A percentile compares a stretch with the other conserved stretches of the same genome.
phyloP scores from a whole-genome alignment of 2,888 invertebrate species.

The Lepidonotus clava region DNA sequence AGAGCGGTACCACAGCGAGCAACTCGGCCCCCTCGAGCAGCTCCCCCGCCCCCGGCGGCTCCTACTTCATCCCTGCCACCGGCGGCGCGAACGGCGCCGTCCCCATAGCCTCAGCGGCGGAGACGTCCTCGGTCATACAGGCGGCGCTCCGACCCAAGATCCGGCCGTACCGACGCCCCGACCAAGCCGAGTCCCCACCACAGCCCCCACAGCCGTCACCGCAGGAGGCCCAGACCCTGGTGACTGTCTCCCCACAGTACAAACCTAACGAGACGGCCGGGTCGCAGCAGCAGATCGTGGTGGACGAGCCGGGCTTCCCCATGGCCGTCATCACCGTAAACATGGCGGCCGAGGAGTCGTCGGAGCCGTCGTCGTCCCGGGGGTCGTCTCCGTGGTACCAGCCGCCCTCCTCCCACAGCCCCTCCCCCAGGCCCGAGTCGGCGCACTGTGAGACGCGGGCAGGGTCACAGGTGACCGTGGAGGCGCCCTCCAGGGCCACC shows the following conservation, averaged over 20 bases:
- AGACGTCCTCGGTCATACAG: conserved; percentile 9
- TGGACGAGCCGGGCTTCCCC: conserved; percentile 27
- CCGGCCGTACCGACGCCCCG: conserved; percentile 9
- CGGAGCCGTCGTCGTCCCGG: background rate
- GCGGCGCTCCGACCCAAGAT: background rate
- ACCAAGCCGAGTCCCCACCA: background rate
- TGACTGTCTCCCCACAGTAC: background rate
- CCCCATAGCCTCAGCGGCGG: background rate
- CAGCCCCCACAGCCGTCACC: background rate
- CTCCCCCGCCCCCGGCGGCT: background rate
- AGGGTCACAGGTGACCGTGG: background rate
- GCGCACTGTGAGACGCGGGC: background rate
- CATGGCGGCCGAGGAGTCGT: background rate
- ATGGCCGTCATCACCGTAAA: background rate
- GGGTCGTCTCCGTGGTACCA: background rate
- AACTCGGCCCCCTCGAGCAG: background rate
- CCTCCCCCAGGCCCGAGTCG: background rate
- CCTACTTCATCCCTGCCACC: background rate
- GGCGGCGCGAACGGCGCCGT: background rate
- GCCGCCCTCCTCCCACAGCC: background rate
- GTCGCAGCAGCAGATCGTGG: conserved; percentile 23
- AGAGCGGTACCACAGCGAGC: background rate
- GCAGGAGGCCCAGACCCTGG: background rate
- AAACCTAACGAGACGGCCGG: background rate
- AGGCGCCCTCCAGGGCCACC: background rate